These are phyloP conservation scores for Gryon sp. DNA, from an alignment of 1,140 invertebrate species.

Conservation along the genomic window DNA sequence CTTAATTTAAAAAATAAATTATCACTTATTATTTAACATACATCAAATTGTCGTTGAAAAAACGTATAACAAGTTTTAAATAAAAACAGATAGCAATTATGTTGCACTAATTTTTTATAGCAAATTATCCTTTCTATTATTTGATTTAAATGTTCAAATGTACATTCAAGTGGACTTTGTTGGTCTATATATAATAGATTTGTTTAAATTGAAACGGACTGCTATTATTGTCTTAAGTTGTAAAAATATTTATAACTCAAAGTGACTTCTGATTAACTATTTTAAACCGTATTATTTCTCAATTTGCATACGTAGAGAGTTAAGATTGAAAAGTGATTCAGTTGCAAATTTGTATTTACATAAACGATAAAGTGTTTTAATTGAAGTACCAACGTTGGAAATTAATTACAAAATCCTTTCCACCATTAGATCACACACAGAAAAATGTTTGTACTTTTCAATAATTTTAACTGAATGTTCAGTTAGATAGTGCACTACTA, in stretches of 20 bases:
- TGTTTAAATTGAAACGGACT: slow-evolving; percentile 21
- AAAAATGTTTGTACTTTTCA: too few species aligned
- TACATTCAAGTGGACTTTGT: slow-evolving; percentile 8
- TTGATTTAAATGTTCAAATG: slow-evolving; percentile 12
- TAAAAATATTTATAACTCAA: slow-evolving; percentile 26
- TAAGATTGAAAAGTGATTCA: slow-evolving; percentile 6
- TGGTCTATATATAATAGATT: too few species aligned
- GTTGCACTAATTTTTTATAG: too few species aligned
- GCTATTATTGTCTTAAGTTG: slow-evolving; percentile 25
- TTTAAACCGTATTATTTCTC: neutral
- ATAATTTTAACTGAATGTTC: too few species aligned
- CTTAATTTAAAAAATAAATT: slow-evolving; percentile 38
- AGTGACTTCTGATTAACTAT: neutral
- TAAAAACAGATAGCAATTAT: slow-evolving; percentile 9
- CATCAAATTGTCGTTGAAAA: slow-evolving; percentile 7
- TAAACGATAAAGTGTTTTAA: neutral
- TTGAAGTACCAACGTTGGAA: neutral
- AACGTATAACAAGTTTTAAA: slow-evolving; percentile 11
- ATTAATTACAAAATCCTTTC: slow-evolving; percentile 30
- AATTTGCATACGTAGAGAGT: neutral
- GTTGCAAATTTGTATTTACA: slow-evolving; percentile 9
- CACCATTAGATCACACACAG: neutral
- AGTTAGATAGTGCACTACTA: too few species aligned
- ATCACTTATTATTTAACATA: slow-evolving; percentile 19
- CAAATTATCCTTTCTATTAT: slow-evolving; percentile 10